A percentile compares a stretch with the other conserved stretches of the same genome.
phyloP scores from a whole-genome alignment of 1,140 invertebrate species.

The Drosophila micromelanica region DNA sequence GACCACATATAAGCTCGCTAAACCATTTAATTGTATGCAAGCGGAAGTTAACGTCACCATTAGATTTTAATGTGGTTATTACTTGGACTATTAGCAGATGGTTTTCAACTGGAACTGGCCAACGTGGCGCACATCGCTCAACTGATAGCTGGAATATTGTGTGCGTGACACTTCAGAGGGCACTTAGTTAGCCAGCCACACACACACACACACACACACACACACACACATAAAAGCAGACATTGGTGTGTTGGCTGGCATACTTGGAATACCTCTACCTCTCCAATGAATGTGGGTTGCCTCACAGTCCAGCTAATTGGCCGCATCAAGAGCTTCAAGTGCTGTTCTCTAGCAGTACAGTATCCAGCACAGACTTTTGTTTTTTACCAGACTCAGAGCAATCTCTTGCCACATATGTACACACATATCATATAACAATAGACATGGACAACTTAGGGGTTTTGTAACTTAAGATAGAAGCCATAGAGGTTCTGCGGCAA shows the following conservation, averaged over 20 bases:
- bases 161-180: slow-evolving; percentile 5
- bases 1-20: slow-evolving; percentile 12
- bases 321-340: slow-evolving; percentile 39
- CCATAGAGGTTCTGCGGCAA: slow-evolving; percentile 38
- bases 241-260: slow-evolving; percentile 1
- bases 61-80: slow-evolving; percentile 63
- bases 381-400: slow-evolving; percentile 1
- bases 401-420: slow-evolving; percentile 19
- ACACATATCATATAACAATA: slow-evolving; percentile 22
- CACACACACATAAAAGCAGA: too few species aligned
- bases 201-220: not conserved
- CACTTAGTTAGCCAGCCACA: slow-evolving; percentile 15
- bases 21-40: slow-evolving; percentile 25
- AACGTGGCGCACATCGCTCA: slow-evolving; percentile 12
- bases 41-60: slow-evolving; percentile 70
- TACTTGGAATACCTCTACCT: slow-evolving; percentile 14
- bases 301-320: slow-evolving; percentile 43
- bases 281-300: slow-evolving; percentile 17
- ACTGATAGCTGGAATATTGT: slow-evolving; percentile 7
- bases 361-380: slow-evolving; percentile 16
- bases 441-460: slow-evolving; percentile 6
- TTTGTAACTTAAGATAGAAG: slow-evolving; percentile 50
- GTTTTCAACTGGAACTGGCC: not conserved
- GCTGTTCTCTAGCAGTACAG: not conserved
- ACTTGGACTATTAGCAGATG: slow-evolving; percentile 19